Base-by-base conservation (phyloP, 2,888 invertebrate genomes). In the Hetaerina titia region DNA sequence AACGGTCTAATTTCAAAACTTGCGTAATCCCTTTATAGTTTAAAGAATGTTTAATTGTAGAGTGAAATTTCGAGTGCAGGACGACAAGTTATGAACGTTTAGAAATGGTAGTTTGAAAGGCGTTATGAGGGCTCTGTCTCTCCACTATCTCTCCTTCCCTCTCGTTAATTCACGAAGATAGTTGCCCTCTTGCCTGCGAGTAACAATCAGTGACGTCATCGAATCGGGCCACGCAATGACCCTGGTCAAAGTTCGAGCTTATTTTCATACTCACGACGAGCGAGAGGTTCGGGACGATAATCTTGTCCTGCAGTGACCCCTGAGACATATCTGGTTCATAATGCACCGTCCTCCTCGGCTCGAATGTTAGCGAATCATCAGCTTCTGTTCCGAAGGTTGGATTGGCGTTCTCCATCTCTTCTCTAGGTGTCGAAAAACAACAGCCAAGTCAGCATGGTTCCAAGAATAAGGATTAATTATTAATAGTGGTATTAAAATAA, bases 241-340 rank as follows among this genome's bases (percentile, higher is more conserved):
- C 56, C 69, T 8, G 92, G 64, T 64, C 63, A 56, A 31, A 69
- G 92, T 69, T 17, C 69, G n/a, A 74, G 8, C 45, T 57, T 69
- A 57, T 74, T 74, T 69, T 57, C 56, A 89, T 96, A 97, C 98
- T 98, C 97, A 98, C 98, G 96, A 98, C 96, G 95, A 98, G 97
- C 0, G 98, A 98, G 95, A 98, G 97, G 96, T 98, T 98, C 0
- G 98, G 98, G 0, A 98, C 97, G 0, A 97, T 96, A 4, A 99
- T 96, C 0, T 97, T 96, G 94, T 98, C 97, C 0, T 97, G 97
- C 58, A 97, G 96, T 2, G 98, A 98, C 0, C 98, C 98, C 0
- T 98, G 96, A 0, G 99, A 98, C 96, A 97, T 96, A 63, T 98
- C 98, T 2, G 97, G 97, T 1, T 98, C 96, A 96, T 98, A 98